A percentile compares a stretch with the other conserved stretches of the same genome.
These are phyloP conservation scores for Drosophila fulvimacula DNA, from an alignment of 2,888 invertebrate species.

Conservation along the genomic window DNA sequence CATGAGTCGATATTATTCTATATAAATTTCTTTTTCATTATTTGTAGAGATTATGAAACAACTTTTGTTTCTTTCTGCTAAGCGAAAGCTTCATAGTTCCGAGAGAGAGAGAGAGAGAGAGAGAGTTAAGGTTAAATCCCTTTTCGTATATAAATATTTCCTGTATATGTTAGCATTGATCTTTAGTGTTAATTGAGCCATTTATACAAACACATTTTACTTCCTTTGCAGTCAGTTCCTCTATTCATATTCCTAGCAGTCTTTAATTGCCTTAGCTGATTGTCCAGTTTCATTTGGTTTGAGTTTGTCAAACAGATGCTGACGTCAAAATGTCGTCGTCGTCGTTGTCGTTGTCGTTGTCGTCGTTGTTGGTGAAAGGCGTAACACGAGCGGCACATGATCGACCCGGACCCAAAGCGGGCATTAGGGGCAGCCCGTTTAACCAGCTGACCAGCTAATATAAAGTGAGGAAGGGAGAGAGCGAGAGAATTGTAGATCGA, in stretches of 20 bases:
- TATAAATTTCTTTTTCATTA: not conserved
- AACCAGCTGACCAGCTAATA: slow-evolving; percentile 28
- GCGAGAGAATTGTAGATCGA: not conserved
- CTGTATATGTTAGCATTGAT: not conserved
- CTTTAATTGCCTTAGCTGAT: slow-evolving; percentile 18
- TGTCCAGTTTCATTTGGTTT: slow-evolving; percentile 43
- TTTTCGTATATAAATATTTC: not conserved
- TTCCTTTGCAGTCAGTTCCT: slow-evolving; percentile 14
- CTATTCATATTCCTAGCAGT: not conserved
- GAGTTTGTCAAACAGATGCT: slow-evolving; percentile 7
- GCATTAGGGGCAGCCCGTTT: not conserved
- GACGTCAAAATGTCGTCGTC: slow-evolving; percentile 27
- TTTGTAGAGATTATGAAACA: not conserved
- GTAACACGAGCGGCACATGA: slow-evolving; percentile 29
- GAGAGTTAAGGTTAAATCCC: not conserved
- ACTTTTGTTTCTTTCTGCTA: not conserved
- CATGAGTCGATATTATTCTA: not conserved
- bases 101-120: not conserved
- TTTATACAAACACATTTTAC: not conserved
- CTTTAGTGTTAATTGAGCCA: not conserved
- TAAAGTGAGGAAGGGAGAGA: not conserved
- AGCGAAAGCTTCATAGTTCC: not conserved
- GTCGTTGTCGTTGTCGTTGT: not conserved
- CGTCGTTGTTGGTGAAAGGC: slow-evolving; percentile 43
- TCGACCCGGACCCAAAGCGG: slow-evolving; percentile 19